phyloP scores from a whole-genome alignment of 2,797 vertebrate species.

The Sparidentex hasta region DNA sequence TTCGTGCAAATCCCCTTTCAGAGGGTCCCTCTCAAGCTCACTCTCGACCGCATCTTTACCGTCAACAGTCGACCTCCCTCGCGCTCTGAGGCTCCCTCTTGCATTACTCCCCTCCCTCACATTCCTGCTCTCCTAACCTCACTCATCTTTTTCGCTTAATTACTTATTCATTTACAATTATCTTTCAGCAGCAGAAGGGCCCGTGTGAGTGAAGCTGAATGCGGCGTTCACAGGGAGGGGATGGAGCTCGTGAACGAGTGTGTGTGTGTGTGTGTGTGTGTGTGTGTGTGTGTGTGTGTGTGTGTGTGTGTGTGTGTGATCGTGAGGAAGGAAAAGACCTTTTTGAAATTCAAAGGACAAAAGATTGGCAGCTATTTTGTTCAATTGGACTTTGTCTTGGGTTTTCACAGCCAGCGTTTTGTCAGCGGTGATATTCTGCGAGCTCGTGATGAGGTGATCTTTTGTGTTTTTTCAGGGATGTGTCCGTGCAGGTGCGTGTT shows the following conservation, averaged over 20 bases:
- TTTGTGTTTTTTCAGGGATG: slow-evolving; percentile 43
- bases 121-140: slow-evolving; percentile 57
- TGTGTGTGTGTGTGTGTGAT: slow-evolving; percentile 28
- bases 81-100: slow-evolving; percentile 50
- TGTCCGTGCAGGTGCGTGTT: slow-evolving; percentile 69
- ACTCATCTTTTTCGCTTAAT: slow-evolving; percentile 58
- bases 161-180: slow-evolving; percentile 64
- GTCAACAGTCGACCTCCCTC: slow-evolving; percentile 45
- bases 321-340: slow-evolving; percentile 8
- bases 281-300: slow-evolving; percentile 24
- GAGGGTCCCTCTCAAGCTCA: slow-evolving; percentile 60
- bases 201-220: slow-evolving; percentile 39
- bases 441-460: slow-evolving; percentile 52
- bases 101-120: slow-evolving; percentile 44
- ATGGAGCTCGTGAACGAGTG: slow-evolving; percentile 31
- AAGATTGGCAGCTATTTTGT: slow-evolving; percentile 43
- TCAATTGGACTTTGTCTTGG: slow-evolving; percentile 16
- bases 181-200: slow-evolving; percentile 36
- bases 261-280: slow-evolving; percentile 28
- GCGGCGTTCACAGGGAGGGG: slow-evolving; percentile 22
- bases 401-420: slow-evolving; percentile 13
- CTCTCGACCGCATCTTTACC: slow-evolving; percentile 67
- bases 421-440: slow-evolving; percentile 30
- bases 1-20: slow-evolving; percentile 82
- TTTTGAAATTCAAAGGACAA: slow-evolving; percentile 36